Percentiles rank a stretch among this genome's conserved stretches.
phyloP scores from a whole-genome alignment of 2,888 invertebrate species.

The Crioceris asparagi region DNA sequence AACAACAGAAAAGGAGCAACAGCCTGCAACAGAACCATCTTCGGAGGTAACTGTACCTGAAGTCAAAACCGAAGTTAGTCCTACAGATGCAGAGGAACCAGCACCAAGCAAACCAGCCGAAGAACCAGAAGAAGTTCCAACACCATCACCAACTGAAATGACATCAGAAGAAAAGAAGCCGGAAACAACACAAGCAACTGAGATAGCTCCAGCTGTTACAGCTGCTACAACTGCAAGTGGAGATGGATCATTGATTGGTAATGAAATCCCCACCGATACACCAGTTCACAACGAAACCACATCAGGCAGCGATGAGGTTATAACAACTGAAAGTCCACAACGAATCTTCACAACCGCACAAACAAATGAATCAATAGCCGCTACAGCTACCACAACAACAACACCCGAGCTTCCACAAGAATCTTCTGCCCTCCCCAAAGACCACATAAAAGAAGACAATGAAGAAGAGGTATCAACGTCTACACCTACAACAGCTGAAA shows the following conservation, averaged over 20 bases:
- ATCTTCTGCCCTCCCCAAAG: too few species aligned
- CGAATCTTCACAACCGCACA: slow-evolving; percentile 7
- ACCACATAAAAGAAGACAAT: too few species aligned
- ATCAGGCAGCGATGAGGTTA: too few species aligned
- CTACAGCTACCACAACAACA: not conserved
- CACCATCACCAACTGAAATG: slow-evolving; percentile 2
- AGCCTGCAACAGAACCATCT: slow-evolving; percentile 3
- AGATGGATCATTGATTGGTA: not conserved
- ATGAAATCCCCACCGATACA: not conserved
- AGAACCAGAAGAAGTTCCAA: slow-evolving; percentile 9
- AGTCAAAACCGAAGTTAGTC: slow-evolving; percentile 2
- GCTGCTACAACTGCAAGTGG: not conserved
- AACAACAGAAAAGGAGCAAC: not conserved
- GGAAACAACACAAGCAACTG: not conserved
- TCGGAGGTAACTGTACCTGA: slow-evolving; percentile 1
- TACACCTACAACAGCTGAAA: slow-evolving; percentile 17
- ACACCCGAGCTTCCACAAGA: too few species aligned
- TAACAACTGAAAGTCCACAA: slow-evolving; percentile 6
- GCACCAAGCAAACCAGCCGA: slow-evolving; percentile 4
- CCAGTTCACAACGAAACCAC: too few species aligned
- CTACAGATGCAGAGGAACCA: slow-evolving; percentile 5
- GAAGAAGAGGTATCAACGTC: slow-evolving; percentile 25
- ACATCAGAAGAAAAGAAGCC: not conserved
- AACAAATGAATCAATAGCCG: slow-evolving; percentile 1
- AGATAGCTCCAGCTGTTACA: not conserved